phyloP scores from a whole-genome alignment of 2,797 vertebrate genomes.

The Acomys russatus region DNA sequence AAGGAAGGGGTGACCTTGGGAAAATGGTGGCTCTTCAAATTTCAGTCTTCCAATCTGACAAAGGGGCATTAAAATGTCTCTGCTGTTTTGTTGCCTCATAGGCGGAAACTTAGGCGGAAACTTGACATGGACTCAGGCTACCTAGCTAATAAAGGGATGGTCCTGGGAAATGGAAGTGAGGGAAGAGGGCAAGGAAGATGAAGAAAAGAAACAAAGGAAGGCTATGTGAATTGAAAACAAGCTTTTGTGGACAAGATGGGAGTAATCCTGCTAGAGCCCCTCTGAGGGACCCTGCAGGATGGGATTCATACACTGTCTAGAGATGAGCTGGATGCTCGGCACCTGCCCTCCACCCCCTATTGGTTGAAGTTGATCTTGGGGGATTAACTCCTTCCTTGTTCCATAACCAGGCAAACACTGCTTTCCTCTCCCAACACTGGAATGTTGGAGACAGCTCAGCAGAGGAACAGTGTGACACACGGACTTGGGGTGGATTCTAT shows the following conservation, averaged over 20 bases:
- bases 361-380: background rate
- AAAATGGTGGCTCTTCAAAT: background rate
- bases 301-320: background rate
- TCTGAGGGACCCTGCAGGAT: background rate
- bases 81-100: background rate
- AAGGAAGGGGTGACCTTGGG: background rate
- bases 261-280: background rate
- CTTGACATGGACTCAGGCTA: background rate
- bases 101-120: background rate
- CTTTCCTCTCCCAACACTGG: background rate
- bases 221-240: background rate
- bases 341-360: background rate
- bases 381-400: background rate
- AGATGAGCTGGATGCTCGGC: background rate
- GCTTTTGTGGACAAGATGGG: background rate
- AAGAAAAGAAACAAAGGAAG: background rate
- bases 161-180: background rate
- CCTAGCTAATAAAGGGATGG: background rate
- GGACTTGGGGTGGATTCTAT: background rate
- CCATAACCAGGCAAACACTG: background rate
- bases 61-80: background rate
- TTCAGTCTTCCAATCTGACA: constrained; percentile 14
- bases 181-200: background rate
- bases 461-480: background rate
- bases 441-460: background rate